Base-by-base conservation (phyloP, 92 coral and sea anemone genomes). In the Phymanthus crucifer region DNA sequence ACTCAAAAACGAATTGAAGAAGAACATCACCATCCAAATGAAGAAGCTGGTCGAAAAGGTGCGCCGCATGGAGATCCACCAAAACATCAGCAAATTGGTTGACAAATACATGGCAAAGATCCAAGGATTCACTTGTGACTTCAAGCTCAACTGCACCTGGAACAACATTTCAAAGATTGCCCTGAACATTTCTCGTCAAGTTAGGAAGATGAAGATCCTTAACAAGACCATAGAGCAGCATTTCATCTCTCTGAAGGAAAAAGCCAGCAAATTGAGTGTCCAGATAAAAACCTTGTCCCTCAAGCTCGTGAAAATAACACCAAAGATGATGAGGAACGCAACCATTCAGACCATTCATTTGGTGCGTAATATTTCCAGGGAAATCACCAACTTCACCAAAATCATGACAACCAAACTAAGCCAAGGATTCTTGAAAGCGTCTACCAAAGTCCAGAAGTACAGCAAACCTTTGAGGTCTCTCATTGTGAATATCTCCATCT, bases 341-440 rank as follows among this genome's bases (percentile, higher is more conserved):
- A 84, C 93, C 76, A 85, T 93, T 78, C 79, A 93, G 75, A 85
- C 92, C 71, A 91, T 94, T 35, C 57, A 90, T 40, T 72, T 90
- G 26, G 80, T 83, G 37, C 88, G 89, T 43, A 96, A 89, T 81
- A 34, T 96, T 33, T 66, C 87, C 29, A 85, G 70, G 40, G 91
- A 91, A 56, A 67, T 91, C 45, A 77, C 72, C 68, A 84, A 85
- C 12, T 31, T 91, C 76, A 74, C 84, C 5, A 66, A 73, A 80
- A 73, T 40, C 79, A 61, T 87, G n/a, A 73, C 82, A 69, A 31
- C 78, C 67, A 88, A 72, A 33, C 78, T 87, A 21, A 73, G 70
- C 40, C 70, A 50, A 38, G 86, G 83, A 34, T 54, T 73, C n/a
- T 40, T 66, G 31, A 71, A 78, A 71, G 58, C 87, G 35, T 71